Conservation (phyloP, 2,888 invertebrate genomes). For the Cheilosia vernalis region DNA sequence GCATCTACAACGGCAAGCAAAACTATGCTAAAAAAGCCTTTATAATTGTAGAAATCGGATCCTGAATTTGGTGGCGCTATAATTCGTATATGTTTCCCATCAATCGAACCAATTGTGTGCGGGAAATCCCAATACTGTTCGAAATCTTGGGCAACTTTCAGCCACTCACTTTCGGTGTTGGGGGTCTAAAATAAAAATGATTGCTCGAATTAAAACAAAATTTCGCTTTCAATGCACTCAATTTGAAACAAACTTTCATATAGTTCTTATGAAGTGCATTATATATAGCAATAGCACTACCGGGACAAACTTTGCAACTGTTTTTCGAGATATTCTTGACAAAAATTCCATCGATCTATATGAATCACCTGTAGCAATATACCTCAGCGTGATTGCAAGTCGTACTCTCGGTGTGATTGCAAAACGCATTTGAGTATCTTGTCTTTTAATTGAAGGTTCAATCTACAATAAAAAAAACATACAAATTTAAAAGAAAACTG, state of each 20-base stretch:
- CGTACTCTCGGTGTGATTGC: too few species aligned
- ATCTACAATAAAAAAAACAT: too few species aligned
- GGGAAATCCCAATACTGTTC: slow-evolving; percentile 46
- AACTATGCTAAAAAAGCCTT: too few species aligned
- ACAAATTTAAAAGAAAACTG: too few species aligned
- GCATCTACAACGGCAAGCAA: too few species aligned
- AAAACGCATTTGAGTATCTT: too few species aligned
- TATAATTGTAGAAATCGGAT: slow-evolving; percentile 36
- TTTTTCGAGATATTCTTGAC: too few species aligned
- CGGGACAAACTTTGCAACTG: too few species aligned
- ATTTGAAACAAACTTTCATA: slow-evolving; percentile 5
- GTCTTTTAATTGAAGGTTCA: too few species aligned
- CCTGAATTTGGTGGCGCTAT: slow-evolving; percentile 32
- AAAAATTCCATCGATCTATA: too few species aligned
- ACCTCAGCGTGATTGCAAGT: too few species aligned
- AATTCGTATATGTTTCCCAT: slow-evolving; percentile 51
- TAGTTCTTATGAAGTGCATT: background rate
- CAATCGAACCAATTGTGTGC: slow-evolving; percentile 26
- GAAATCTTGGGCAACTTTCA: slow-evolving; percentile 41
- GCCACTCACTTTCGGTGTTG: slow-evolving; percentile 26
- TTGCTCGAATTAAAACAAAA: background rate
- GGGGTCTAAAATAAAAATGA: slow-evolving; percentile 1
- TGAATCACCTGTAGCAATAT: too few species aligned
- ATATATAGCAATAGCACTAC: background rate
- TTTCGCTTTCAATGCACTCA: background rate